A percentile compares a stretch with the other conserved stretches of the same genome.
Evolutionary conservation across 2,797 vertebrate genomes (phyloP).

Genomic region (Cyprinella venusta): DNA sequence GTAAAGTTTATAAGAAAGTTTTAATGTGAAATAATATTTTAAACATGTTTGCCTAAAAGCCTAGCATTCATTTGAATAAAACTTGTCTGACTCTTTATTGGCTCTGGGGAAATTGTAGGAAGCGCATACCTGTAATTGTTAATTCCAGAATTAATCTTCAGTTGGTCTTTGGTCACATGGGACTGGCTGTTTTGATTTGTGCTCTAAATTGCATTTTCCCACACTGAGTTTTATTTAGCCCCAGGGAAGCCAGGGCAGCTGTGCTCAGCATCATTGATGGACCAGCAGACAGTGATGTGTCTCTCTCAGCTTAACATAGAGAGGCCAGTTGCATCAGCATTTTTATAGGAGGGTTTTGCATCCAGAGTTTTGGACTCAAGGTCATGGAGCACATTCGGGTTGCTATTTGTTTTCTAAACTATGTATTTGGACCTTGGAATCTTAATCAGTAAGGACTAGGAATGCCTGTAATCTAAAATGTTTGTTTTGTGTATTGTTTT

Average conservation of each 20-base stretch:
- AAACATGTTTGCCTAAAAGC: background rate
- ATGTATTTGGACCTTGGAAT: conserved; percentile 27
- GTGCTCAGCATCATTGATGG: conserved; percentile 55
- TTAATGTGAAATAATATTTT: background rate
- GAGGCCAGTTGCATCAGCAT: conserved; percentile 26
- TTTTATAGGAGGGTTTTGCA: conserved; percentile 17
- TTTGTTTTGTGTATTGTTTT: conserved; percentile 47
- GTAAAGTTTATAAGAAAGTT: background rate
- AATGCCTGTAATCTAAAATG: conserved; percentile 9
- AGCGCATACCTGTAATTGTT: conserved; percentile 30
- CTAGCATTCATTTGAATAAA: background rate
- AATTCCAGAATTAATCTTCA: conserved; percentile 51
- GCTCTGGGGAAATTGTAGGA: background rate
- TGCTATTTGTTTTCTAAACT: conserved; percentile 35
- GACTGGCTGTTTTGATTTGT: conserved; percentile 46
- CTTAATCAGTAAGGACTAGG: conserved; percentile 3
- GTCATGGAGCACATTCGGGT: conserved; percentile 7
- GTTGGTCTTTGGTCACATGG: conserved; percentile 51
- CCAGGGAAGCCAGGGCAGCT: conserved; percentile 48
- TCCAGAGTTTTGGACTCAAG: background rate
- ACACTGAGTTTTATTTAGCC: conserved; percentile 55
- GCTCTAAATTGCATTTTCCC: conserved; percentile 55
- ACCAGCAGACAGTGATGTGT: conserved; percentile 44
- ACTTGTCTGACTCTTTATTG: conserved; percentile 15
- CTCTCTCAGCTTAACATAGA: conserved; percentile 33